Conservation (phyloP, 2,888 invertebrate species). For the Hemistola chrysoprasaria region DNA sequence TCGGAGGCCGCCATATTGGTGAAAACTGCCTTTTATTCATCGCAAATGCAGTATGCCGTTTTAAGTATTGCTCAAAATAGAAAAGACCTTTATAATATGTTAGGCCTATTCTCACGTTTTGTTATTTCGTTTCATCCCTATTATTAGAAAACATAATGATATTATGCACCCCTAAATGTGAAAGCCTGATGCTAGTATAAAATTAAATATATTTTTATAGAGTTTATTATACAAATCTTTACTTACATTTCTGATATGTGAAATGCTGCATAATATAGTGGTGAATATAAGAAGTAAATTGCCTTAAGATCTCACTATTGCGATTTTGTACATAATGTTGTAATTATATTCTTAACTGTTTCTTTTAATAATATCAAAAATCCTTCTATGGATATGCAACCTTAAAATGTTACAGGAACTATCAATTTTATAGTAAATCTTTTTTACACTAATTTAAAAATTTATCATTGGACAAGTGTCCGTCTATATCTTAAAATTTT, state of each 20-base stretch:
- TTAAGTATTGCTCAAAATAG: conserved; percentile 14
- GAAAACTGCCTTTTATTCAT: conserved; percentile 62
- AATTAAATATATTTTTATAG: conserved; percentile 14
- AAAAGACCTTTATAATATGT: conserved; percentile 2
- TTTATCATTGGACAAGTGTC: too few species aligned
- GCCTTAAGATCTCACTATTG: conserved; percentile 67
- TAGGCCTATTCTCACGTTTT: too few species aligned
- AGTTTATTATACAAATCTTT: conserved; percentile 11
- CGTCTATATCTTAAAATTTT: too few species aligned
- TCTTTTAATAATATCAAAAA: conserved; percentile 34
- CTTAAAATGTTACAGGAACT: neutral
- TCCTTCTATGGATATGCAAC: neutral
- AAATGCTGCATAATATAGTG: conserved; percentile 39
- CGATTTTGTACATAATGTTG: conserved; percentile 72
- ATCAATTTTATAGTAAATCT: too few species aligned
- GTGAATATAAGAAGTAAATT: conserved; percentile 56
- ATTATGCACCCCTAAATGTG: neutral
- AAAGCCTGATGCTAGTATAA: conserved; percentile 2
- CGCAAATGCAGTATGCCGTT: conserved; percentile 37
- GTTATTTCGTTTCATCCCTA: too few species aligned
- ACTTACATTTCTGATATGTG: conserved; percentile 3
- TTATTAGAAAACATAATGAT: neutral
- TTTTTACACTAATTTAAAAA: too few species aligned
- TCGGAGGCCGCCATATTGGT: conserved; percentile 78
- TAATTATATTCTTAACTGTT: conserved; percentile 59